Evolutionary conservation across 1,140 invertebrate genomes (phyloP).

Genomic region (Plectrocnemia conspersa): DNA sequence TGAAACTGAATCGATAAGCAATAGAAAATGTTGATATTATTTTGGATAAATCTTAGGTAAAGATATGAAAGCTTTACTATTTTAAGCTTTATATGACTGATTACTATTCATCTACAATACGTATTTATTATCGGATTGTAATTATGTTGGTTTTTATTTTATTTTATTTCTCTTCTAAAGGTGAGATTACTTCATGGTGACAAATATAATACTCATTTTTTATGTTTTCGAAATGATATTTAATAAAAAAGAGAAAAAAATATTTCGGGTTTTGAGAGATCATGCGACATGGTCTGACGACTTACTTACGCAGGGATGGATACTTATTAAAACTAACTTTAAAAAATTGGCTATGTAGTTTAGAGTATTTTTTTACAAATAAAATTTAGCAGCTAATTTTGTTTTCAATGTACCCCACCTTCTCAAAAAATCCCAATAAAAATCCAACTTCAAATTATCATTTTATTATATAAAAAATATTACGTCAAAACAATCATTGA

Average conservation of each 20-base stretch:
- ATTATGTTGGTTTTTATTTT: not conserved
- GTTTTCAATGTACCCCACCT: slow-evolving; percentile 6
- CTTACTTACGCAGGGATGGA: slow-evolving; percentile 55
- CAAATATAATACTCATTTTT: slow-evolving; percentile 29
- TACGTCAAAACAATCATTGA: slow-evolving; percentile 45
- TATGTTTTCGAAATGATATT: slow-evolving; percentile 8
- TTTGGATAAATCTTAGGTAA: slow-evolving; percentile 19
- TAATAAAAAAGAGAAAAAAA: slow-evolving; percentile 9
- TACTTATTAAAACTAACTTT: slow-evolving; percentile 54
- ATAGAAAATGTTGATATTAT: slow-evolving; percentile 30
- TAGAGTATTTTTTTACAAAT: slow-evolving; percentile 58
- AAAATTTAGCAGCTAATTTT: slow-evolving; percentile 51
- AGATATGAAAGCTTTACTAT: slow-evolving; percentile 34
- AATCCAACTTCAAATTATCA: not conserved
- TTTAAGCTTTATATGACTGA: slow-evolving; percentile 35
- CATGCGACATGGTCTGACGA: slow-evolving; percentile 30
- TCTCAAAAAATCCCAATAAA: not conserved
- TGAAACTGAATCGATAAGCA: slow-evolving; percentile 30
- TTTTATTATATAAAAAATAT: slow-evolving; percentile 12
- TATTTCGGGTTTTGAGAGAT: slow-evolving; percentile 29
- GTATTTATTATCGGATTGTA: not conserved
- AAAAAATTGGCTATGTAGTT: slow-evolving; percentile 55
- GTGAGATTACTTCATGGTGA: slow-evolving; percentile 12
- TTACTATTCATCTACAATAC: slow-evolving; percentile 25
- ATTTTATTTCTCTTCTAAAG: not conserved